A percentile compares a stretch with the other conserved stretches of the same genome.
phyloP scores from a whole-genome alignment of 2,797 vertebrate species.

The Microtus obscurus region DNA sequence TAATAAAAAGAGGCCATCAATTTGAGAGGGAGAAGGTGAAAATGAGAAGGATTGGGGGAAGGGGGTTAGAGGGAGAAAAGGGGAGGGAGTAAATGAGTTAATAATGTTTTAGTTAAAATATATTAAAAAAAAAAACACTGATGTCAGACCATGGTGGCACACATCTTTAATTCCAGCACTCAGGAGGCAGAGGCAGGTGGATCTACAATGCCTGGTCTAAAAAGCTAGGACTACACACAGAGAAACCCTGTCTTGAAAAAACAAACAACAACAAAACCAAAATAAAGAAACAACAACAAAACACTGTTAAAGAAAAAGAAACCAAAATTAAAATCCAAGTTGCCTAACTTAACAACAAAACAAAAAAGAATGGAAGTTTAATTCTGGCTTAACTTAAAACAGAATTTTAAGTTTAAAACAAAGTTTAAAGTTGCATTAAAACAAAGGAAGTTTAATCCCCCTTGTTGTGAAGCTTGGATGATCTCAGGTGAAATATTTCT shows the following conservation, averaged over 20 bases:
- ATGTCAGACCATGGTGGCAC: neutral
- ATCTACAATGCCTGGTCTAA: neutral
- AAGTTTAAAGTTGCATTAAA: neutral
- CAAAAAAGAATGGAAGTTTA: neutral
- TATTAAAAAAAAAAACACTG: neutral
- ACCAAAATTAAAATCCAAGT: neutral
- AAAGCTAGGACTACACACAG: neutral
- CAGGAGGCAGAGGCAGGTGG: neutral
- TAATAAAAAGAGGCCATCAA: neutral
- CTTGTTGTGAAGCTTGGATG: neutral
- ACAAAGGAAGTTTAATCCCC: neutral
- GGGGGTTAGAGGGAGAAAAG: neutral
- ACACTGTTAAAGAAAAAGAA: neutral
- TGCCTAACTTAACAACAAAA: neutral
- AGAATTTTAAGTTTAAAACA: neutral
- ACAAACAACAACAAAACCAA: neutral
- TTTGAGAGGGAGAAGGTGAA: neutral
- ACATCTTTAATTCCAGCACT: neutral
- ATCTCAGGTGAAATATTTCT: neutral
- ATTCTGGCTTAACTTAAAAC: neutral
- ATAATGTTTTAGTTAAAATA: neutral
- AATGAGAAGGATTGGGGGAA: neutral
- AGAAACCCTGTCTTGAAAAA: neutral
- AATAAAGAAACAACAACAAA: neutral
- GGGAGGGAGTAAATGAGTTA: neutral